Evolutionary conservation across 2,113 vertebrate species (phyloP), one percentile per base, ranked within the genome.

Genomic region (Pionites leucogaster): DNA sequence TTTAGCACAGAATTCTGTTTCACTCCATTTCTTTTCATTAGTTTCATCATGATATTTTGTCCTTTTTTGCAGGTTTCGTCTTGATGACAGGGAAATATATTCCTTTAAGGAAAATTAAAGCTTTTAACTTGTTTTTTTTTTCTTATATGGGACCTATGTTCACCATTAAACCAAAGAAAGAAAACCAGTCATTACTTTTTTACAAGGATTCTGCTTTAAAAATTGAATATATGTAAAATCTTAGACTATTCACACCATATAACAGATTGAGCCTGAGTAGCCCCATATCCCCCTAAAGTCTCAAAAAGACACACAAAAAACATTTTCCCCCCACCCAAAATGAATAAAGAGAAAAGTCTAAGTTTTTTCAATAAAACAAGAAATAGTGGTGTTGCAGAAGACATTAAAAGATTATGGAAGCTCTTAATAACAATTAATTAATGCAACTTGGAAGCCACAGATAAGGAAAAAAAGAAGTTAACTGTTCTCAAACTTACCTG

Each of bases 401-500:
- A 92, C 68, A 76, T 80, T 83, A 70, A 63, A 89, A 90, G 17
- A 91, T 90, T 68, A 53, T 57, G 17, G 52, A 94, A 88, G 11
- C 5, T 90, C 87, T 96, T 91, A 93, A 76, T 62, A 97, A 14
- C 31, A 96, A 94, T 92, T 93, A 93, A 95, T 88, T 90, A 94
- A 86, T 92, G 53, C 71, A 93, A 90, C 80, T 88, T 97, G 90
- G 55, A 82, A 93, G 9, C 5, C 37, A 86, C 86, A 88, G 90
- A 96, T 96, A 93, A 95, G 82, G 6, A 46, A 14, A 57, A 33
- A 42, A 62, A 17, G 64, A 1, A 49, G 3, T 60, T 11, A 84
- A 92, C 28, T 86, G 75, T 93, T 62, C 53, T 59, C 83, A 52
- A 86, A 84, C 17, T 90, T 90, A 92, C 86, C 52, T 92, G 49